Percentiles rank a stretch among this genome's conserved stretches.
Evolutionary conservation across 2,113 vertebrate species (phyloP).

Genomic region (Anguilla japonica): DNA sequence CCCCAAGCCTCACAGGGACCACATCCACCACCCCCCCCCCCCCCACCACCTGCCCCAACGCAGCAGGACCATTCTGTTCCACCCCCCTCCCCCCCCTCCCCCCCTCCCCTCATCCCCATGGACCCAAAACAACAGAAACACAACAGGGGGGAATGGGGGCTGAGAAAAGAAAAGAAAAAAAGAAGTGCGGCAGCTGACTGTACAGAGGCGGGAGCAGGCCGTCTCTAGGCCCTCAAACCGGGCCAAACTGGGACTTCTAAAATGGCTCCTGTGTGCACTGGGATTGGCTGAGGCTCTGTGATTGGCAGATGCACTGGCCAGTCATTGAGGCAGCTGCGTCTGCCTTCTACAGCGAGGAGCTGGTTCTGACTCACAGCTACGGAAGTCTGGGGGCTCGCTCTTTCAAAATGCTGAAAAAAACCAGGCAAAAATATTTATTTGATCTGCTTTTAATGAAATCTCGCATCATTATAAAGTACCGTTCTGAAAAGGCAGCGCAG

Average conservation of each 20-base stretch:
- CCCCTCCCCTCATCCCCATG: too few species aligned
- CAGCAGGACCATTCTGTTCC: slow-evolving; percentile 38
- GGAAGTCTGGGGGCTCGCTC: neutral
- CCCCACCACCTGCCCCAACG: slow-evolving; percentile 23
- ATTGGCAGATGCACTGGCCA: neutral
- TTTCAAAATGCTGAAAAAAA: too few species aligned
- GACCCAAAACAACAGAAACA: neutral
- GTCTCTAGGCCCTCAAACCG: slow-evolving; percentile 43
- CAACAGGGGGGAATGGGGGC: neutral
- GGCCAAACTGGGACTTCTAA: slow-evolving; percentile 39
- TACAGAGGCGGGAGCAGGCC: slow-evolving; percentile 19
- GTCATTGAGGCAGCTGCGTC: neutral
- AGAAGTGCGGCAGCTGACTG: slow-evolving; percentile 23
- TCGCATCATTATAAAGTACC: slow-evolving; percentile 48
- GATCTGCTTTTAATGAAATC: slow-evolving; percentile 48
- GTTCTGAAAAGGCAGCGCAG: slow-evolving; percentile 41
- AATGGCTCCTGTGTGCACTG: slow-evolving; percentile 1
- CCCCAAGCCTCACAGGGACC: neutral
- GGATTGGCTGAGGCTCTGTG: neutral
- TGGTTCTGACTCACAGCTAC: neutral
- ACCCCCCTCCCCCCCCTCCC: neutral
- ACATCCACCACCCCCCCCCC: slow-evolving; percentile 24
- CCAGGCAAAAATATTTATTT: slow-evolving; percentile 58
- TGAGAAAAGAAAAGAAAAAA: slow-evolving; percentile 1
- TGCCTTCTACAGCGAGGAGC: neutral